Base-by-base conservation (phyloP, 2,888 invertebrate genomes). In the Ommatoiulus sabulosus region DNA sequence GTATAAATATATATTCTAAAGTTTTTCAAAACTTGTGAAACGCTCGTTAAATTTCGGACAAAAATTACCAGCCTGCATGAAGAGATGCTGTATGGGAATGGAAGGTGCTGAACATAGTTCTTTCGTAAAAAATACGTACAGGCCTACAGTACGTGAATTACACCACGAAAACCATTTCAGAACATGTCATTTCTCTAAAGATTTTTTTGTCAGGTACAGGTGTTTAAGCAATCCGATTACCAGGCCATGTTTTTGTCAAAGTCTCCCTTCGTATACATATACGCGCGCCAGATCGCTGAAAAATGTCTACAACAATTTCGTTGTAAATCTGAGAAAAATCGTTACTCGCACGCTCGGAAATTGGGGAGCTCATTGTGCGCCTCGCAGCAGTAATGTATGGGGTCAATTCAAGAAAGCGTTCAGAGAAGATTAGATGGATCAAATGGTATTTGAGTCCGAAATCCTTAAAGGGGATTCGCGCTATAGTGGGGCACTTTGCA, bases 361-460 rank as follows among this genome's bases (percentile, higher is more conserved):
- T 84, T 84, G 84, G 84, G 44, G 84, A 15, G 84, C 35, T 44
- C 44, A 84, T 44, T 44, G 44, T 44, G 44, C 44, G 17, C 43
- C 35, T 5, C 43, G 84, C n/a, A 44, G 84, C 43, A 20, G 44
- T 44, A 85, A 46, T 85, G 44, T 44, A 85, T 85, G 46, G 85
- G 85, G 85, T 85, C 85, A 85, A 85, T 85, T 85, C 85, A 85
- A 85, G 85, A 44, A 44, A 85, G 46, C 85, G 85, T 85, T 85
- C 85, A 85, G 44, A 85, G 85, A 85, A 85, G 85, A 85, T 85
- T 85, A 85, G 46, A 35, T 85, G 85, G 85, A 85, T 85, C 85
- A 85, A 85, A 44, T 85, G 85, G 85, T 44, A 85, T 85, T 85
- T 85, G 85, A 46, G 85, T 85, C 85, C 44, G 46, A 85, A 85